Evolutionary conservation across 2,888 invertebrate genomes (phyloP).

Genomic region (Ormyrus pomaceus): DNA sequence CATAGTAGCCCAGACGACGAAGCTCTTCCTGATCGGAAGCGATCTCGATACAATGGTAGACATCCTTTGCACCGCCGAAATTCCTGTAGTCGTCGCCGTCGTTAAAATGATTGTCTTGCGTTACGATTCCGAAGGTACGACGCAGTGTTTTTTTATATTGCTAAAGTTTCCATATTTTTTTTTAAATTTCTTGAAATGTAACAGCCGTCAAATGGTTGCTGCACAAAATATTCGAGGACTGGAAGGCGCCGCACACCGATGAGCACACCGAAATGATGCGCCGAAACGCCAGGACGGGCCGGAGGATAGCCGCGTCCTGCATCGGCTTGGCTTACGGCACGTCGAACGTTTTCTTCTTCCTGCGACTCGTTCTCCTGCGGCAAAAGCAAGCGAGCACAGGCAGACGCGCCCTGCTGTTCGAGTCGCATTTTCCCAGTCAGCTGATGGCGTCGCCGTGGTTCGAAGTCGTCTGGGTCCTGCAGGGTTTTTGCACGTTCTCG

Average conservation of each 20-base stretch:
- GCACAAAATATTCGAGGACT: conserved; percentile 12
- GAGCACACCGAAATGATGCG: neutral
- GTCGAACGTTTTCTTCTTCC: conserved; percentile 23
- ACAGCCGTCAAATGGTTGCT: conserved; percentile 19
- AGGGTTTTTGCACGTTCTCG: conserved; percentile 58
- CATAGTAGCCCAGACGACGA: conserved; percentile 40
- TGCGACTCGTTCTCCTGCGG: conserved; percentile 11
- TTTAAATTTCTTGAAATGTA: neutral
- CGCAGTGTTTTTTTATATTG: neutral
- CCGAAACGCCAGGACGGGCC: neutral
- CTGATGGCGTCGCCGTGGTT: conserved; percentile 58
- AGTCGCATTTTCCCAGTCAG: conserved; percentile 61
- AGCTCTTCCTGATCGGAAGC: conserved; percentile 22
- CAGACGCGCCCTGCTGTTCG: conserved; percentile 3
- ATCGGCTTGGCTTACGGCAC: conserved; percentile 31
- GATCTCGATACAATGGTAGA: conserved; percentile 49
- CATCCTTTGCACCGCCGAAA: conserved; percentile 35
- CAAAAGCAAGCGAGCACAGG: conserved; percentile 14
- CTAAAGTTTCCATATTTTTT: neutral
- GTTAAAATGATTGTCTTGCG: conserved; percentile 42
- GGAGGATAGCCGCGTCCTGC: conserved; percentile 22
- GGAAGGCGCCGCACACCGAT: neutral
- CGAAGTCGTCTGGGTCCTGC: conserved; percentile 62
- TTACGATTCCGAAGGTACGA: conserved; percentile 38
- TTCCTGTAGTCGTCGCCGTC: conserved; percentile 31